Evolutionary conservation across 2,113 vertebrate species (phyloP), one percentile per base, ranked within the genome.

Genomic region (Panthera leo): DNA sequence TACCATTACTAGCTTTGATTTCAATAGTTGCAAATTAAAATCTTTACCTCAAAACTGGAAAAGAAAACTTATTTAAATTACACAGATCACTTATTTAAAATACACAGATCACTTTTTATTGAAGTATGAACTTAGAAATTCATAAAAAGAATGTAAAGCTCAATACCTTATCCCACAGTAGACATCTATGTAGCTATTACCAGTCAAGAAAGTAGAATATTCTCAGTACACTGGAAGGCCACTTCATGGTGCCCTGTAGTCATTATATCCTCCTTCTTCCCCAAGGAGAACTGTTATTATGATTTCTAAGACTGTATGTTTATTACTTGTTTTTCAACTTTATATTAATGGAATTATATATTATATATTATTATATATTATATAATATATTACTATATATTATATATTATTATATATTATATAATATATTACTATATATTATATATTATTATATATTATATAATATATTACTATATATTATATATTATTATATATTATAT

Each of bases 221-320:
- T 82, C 21, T 95, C 15, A 29, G 36, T 18, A 51, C 3, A 21
- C 11, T 3, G 7, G 58, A 36, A 31, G 7, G 9, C 39, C 14
- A 15, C 36, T 71, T n/a, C 2, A 4, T 23, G 19, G 25, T 9
- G 1, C 7, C 19, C 15, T 36, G 0, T 27, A 42, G 13, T 76
- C 36, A 71, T 36, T 27, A 39, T 12, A 19, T 78, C 25, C 5
- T 96, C 7, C 5, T 83, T 73, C 29, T 18, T 67, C 19, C 15
- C 55, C 16, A n/a, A 61, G n/a, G 12, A 85, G 1, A 42, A 16
- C 7, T 31, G 4, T 18, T 34, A 16, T 61, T 63, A n/a, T 84
- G 39, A 61, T 4, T 68, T 78, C 15, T 78, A 48, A 89, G 31
- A 39, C 11, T 36, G 29, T 15, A 36, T 2, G 48, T 80, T 68